A percentile compares a stretch with the other conserved stretches of the same genome.
These are phyloP conservation scores for Ephestia elutella DNA, from an alignment of 1,140 invertebrate species.

Conservation along the genomic window DNA sequence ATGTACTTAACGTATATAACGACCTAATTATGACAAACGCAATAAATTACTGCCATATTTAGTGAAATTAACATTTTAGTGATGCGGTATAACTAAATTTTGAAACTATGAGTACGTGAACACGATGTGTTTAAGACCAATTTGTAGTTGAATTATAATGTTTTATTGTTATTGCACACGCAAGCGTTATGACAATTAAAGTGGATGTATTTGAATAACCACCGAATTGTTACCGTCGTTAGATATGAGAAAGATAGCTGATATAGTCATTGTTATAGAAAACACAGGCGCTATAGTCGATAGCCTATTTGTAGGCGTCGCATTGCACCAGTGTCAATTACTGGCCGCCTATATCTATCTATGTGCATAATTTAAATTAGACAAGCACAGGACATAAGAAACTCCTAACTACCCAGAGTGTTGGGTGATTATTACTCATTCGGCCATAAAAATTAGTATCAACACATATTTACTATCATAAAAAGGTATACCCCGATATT, in stretches of 20 bases:
- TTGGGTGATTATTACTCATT: no score
- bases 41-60: slow-evolving; percentile 1
- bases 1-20: neutral
- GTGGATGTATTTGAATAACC: neutral
- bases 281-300: no score
- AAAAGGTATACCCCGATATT: no score
- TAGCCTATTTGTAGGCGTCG: no score
- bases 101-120: neutral
- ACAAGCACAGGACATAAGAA: no score
- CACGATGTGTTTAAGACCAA: slow-evolving; percentile 12
- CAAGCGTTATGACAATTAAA: neutral
- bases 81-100: neutral
- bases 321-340: no score
- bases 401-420: no score
- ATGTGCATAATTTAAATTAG: no score
- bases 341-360: no score
- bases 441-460: no score
- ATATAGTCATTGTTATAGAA: neutral
- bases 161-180: neutral
- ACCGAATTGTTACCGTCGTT: neutral
- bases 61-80: neutral
- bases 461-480: no score
- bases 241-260: neutral
- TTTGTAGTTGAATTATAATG: neutral
- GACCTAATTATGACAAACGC: neutral